Evolutionary conservation across 2,888 invertebrate species (phyloP), one percentile per base, ranked within the genome.

Genomic region (Criorhina ranunculi): DNA sequence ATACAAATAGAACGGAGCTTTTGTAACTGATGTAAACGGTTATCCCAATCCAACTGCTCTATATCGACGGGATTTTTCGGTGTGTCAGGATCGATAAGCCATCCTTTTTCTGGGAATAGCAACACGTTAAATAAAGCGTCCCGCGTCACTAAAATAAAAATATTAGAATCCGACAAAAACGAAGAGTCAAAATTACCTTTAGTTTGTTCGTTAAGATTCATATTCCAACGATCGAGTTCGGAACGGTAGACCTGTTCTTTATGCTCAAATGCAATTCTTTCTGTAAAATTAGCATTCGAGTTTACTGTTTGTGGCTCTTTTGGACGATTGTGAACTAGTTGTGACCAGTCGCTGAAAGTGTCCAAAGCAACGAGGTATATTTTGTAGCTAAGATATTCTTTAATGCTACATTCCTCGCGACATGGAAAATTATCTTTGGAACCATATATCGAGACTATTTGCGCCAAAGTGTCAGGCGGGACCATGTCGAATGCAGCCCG

Each of bases 271-370:
- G 97, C 97, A 24, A 98, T 96, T 91, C 96, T 96, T 89, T 98
- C 98, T 0, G 97, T 95, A 89, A 98, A 98, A 57, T 95, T 94
- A 5, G 95, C 94, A 88, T 93, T 93, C 12, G 93, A 89, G 0
- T 93, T 91, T 33, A 94, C 90, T 11, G 93, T 92, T 44, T 94
- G 94, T 0, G 96, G 94, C 83, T 94, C 94, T 69, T 93, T 93
- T 0, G 98, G 98, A 0, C 94, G 95, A 89, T 96, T 95, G 89
- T 97, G 95, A 87, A 94, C 96, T 89, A 96, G 95, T 87, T 95
- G 94, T 87, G 96, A 96, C 98, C 98, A 98, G 88, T 96, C 96
- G 86, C 95, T 95, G 91, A 98, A 98, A 6, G 96, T 95, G 91
- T 98, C 97, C 81, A 97, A 93, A 3, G 97, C 97, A 89, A 96